Conservation (phyloP, 2,113 vertebrate species). For the Protomyctophum bolini region DNA sequence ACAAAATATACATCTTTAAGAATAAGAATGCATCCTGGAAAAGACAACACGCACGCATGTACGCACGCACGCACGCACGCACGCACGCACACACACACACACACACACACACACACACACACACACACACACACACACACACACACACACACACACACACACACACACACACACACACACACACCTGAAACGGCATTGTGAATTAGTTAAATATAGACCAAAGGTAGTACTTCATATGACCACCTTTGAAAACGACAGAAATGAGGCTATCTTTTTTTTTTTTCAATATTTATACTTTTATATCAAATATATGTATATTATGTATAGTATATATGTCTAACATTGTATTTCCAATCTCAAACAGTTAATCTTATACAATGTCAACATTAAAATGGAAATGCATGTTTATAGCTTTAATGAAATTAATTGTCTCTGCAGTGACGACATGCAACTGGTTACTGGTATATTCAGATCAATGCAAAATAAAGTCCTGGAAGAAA, state of each 20-base stretch:
- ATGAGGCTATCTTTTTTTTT: conserved; percentile 43
- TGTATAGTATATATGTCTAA: conserved; percentile 68
- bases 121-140: too few relatives aligned
- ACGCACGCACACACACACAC: too few relatives aligned
- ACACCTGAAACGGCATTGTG: too few relatives aligned
- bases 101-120: too few relatives aligned
- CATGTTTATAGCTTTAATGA: conserved; percentile 63
- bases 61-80: too few relatives aligned
- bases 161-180: too few relatives aligned
- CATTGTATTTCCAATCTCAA: conserved; percentile 70
- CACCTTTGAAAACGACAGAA: conserved; percentile 26
- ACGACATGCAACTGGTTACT: conserved; percentile 76
- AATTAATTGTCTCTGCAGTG: conserved; percentile 61
- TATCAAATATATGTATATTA: not conserved
- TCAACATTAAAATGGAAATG: conserved; percentile 71
- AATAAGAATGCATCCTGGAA: not conserved
- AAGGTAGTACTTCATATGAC: conserved; percentile 11
- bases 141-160: too few relatives aligned
- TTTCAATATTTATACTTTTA: conserved; percentile 1
- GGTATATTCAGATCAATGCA: conserved; percentile 71
- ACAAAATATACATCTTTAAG: conserved; percentile 8
- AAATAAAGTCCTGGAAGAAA: conserved; percentile 55
- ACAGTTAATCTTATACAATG: conserved; percentile 71
- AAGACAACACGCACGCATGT: too few relatives aligned
- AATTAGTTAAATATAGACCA: conserved; percentile 11